Evolutionary conservation across 2,797 vertebrate species (phyloP).

Genomic region (Pangasius macronema): DNA sequence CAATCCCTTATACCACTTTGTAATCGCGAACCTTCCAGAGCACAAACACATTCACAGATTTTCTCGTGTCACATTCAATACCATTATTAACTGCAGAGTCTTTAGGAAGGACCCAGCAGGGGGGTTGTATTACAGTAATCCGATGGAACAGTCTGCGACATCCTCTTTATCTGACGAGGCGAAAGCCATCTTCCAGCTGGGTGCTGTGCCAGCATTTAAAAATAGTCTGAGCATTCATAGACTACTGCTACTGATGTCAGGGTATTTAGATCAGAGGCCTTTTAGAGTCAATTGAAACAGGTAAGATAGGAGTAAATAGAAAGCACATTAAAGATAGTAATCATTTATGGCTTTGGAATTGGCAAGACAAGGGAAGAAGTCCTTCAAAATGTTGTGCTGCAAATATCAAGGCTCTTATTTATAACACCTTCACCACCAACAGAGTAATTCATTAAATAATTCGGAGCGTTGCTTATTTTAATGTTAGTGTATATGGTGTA

Average conservation of each 20-base stretch:
- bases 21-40: slow-evolving; percentile 10
- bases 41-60: slow-evolving; percentile 42
- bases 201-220: slow-evolving; percentile 32
- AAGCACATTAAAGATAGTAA: background rate
- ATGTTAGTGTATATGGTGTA: background rate
- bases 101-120: slow-evolving; percentile 38
- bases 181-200: slow-evolving; percentile 40
- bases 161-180: slow-evolving; percentile 42
- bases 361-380: background rate
- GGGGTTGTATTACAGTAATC: slow-evolving; percentile 45
- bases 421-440: background rate
- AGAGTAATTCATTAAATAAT: background rate
- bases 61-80: slow-evolving; percentile 44
- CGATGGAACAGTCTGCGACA: slow-evolving; percentile 36
- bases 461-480: background rate
- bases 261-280: slow-evolving; percentile 21
- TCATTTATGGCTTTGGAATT: background rate
- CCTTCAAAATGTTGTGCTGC: no score
- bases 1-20: slow-evolving; percentile 1
- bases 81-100: slow-evolving; percentile 18
- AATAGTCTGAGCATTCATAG: slow-evolving; percentile 30
- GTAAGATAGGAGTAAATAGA: slow-evolving; percentile 5
- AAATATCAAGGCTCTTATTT: no score
- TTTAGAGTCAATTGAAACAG: slow-evolving; percentile 20
- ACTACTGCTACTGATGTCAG: slow-evolving; percentile 28